Conservation (phyloP, 2,888 invertebrate genomes). For the Agelastica alni region DNA sequence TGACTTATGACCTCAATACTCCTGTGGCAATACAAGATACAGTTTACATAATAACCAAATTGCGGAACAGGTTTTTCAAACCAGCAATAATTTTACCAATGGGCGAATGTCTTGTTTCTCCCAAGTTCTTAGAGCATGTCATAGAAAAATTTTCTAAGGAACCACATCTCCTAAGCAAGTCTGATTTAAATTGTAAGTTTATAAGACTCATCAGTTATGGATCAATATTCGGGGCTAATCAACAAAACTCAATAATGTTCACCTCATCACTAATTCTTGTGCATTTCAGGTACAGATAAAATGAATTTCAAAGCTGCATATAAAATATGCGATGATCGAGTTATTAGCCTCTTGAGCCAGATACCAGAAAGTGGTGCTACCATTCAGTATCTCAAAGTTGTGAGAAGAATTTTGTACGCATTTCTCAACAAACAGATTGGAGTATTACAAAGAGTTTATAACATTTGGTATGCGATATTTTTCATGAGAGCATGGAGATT, state of each 20-base stretch:
- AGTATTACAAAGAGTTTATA: constrained; percentile 16
- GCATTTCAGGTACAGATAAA: constrained; percentile 30
- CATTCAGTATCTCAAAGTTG: constrained; percentile 18
- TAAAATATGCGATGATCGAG: constrained; percentile 14
- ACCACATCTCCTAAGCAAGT: constrained; percentile 27
- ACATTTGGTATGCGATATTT: constrained; percentile 26
- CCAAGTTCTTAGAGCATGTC: constrained; percentile 11
- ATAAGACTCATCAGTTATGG: no score
- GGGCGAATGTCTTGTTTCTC: constrained; percentile 12
- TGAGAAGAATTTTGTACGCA: constrained; percentile 11
- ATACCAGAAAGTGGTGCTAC: constrained; percentile 6
- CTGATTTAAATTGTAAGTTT: no score
- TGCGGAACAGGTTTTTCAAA: constrained; percentile 25
- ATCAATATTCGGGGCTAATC: no score
- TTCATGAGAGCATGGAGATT: constrained; percentile 21
- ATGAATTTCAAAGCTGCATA: constrained; percentile 25
- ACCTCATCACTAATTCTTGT: no score
- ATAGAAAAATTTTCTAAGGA: constrained; percentile 19
- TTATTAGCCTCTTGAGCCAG: no score
- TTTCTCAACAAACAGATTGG: constrained; percentile 19
- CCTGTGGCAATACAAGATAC: constrained; percentile 23
- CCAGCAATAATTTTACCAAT: constrained; percentile 17
- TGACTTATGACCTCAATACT: no score
- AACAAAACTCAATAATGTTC: no score
- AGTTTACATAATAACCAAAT: constrained; percentile 26